Base-by-base conservation (phyloP, 2,113 vertebrate genomes). In the Otocyon megalotis region DNA sequence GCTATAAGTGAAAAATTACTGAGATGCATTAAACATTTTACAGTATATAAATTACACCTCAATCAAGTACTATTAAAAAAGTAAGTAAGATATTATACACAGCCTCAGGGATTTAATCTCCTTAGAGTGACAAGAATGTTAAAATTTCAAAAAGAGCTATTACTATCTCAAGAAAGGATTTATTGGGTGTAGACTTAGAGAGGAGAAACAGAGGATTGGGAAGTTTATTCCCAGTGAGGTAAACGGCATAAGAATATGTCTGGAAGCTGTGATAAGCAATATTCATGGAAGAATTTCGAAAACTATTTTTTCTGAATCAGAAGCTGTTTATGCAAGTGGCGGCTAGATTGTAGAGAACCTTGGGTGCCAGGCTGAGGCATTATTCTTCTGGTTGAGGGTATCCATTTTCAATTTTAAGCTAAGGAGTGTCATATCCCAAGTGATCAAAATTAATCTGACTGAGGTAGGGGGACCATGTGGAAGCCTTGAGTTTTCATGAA, bases 81-180 rank as follows among this genome's bases (percentile, higher is more conserved):
- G 62, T 24, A 93, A 30, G 24, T 60, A 71, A 58, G 53, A 48
- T 69, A n/a, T 74, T 63, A 82, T 48, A 71, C 76, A 43, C 89
- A 80, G 56, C 56, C 54, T 83, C 77, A 37, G 43, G 37, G 56
- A n/a, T 3, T 89, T 35, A 26, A 79, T 48, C 56, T 87, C 67
- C 79, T 94, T 74, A 56, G 56, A 94, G 17, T 74, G 67, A 65
- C 58, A 94, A 63, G 54, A 94, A 82, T 62, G 37, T 53, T 88
- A 88, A 72, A 88, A 53, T 48, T 32, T 71, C 69, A 43, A 43
- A 72, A 71, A 56, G 74, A 74, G 43, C 54, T 74, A 72, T 82
- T n/a, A 48, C n/a, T 60, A 43, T 48, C 53, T 83, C 79, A 92
- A 90, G 69, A 90, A 84, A 90, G 19, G 48, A 94, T n/a, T 76